These are phyloP conservation scores for Pseudomyrmex pallidus DNA, from an alignment of 1,140 invertebrate species.

Conservation along the genomic window DNA sequence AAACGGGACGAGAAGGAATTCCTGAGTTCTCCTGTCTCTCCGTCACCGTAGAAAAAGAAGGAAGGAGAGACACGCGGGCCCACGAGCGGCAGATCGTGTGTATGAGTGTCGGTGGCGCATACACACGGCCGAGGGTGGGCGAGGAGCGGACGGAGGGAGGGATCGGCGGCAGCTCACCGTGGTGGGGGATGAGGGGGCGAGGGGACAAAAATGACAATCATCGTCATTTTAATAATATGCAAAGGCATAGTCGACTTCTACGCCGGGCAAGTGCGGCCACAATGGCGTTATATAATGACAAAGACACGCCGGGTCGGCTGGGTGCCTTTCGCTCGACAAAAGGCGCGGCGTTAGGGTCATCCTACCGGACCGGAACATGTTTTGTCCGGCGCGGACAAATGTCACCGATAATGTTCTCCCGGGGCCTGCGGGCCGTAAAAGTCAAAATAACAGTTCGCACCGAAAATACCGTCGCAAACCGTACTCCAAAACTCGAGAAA, in stretches of 20 bases:
- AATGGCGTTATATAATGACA: conserved; percentile 86
- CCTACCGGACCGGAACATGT: conserved; percentile 85
- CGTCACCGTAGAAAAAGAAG: conserved; percentile 27
- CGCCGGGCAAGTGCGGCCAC: conserved; percentile 84
- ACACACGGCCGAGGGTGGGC: conserved; percentile 43
- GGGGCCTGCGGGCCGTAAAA: conserved; percentile 74
- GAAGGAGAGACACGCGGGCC: not conserved
- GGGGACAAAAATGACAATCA: conserved; percentile 85
- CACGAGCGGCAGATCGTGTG: conserved; percentile 9
- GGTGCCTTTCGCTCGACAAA: conserved; percentile 85
- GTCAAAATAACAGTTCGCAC: conserved; percentile 75
- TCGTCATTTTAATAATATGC: conserved; percentile 84
- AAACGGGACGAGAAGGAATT: conserved; percentile 65
- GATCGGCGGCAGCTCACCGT: conserved; percentile 50
- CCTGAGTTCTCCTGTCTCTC: conserved; percentile 41
- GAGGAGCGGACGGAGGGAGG: conserved; percentile 53
- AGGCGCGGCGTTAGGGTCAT: conserved; percentile 85
- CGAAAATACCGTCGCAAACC: conserved; percentile 53
- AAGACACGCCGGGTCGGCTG: conserved; percentile 82
- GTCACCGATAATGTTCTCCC: conserved; percentile 80
- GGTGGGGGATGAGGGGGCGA: conserved; percentile 61
- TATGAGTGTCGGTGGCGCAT: conserved; percentile 42
- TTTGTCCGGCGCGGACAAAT: conserved; percentile 83
- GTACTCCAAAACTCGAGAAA: not conserved
- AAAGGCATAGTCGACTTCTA: conserved; percentile 80